Base-by-base conservation (phyloP, 1,140 invertebrate species). In the Leptoteleia sp. region DNA sequence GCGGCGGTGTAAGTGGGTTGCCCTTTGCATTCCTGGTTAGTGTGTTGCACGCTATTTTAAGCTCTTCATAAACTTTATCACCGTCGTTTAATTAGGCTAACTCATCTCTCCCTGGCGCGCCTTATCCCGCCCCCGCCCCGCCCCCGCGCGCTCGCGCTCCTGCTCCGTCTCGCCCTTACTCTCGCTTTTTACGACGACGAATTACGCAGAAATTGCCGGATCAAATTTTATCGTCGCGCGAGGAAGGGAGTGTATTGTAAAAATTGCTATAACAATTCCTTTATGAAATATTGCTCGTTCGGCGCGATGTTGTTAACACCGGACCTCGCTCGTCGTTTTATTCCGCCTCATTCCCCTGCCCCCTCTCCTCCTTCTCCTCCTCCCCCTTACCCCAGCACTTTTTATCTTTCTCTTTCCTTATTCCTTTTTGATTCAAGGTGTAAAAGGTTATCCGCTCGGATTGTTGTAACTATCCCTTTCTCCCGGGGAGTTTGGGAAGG, bases 41-140 rank as follows among this genome's bases (percentile, higher is more conserved):
- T 88, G 86, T 86, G 87, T 87, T 85, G 86, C 77, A 73, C 17
- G 83, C 83, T 88, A 89, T 88, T 88, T 88, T 86, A 86, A 87
- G 67, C 78, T 79, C 82, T 86, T 85, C 83, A 84, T 85, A 87
- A 85, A 84, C 80, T 72, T 86, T 82, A 84, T 78, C 81, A 81
- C 75, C 82, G 62, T 83, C 84, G 81, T 81, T 87, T 86, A 85
- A 87, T 87, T 87, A 85, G 82, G 79, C 79, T 79, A 81, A 81
- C 73, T 65, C 67, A 52, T 54, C 80, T 64, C 40, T 12, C 45
- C 15, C 43, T 43, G 64, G 42, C 48, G 54, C 37, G 27, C 29
- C 31, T 27, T n/a, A n/a, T 40, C 47, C 17, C 47, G 52, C 35
- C 31, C 29, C 42, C 35, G 17, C 70, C n/a, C 19, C 5, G 27